Conservation (phyloP, 2,113 vertebrate species). For the Eubucco bourcierii region DNA sequence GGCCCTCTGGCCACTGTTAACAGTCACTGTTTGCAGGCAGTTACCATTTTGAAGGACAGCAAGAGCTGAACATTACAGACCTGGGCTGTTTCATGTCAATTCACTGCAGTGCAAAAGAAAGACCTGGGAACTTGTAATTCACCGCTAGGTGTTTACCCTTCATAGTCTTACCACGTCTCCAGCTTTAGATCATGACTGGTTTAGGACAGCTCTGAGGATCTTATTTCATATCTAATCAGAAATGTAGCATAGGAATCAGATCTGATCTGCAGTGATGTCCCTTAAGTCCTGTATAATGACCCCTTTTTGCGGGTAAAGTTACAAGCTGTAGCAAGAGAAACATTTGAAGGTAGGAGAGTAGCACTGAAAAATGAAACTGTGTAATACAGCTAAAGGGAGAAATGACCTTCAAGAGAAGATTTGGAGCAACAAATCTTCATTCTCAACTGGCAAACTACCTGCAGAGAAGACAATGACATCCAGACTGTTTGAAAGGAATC, state of each 20-base stretch:
- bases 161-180: not conserved
- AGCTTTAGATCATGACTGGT: not conserved
- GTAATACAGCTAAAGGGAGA: not conserved
- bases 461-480: not conserved
- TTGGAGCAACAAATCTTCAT: not conserved
- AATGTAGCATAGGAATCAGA: not conserved
- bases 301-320: not conserved
- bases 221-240: not conserved
- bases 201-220: not conserved
- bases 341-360: not conserved
- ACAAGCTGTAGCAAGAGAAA: not conserved
- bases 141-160: not conserved
- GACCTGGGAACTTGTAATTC: not conserved
- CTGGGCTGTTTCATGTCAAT: not conserved
- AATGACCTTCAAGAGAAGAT: not conserved
- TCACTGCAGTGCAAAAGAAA: not conserved
- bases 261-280: not conserved
- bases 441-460: not conserved
- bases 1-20: not conserved
- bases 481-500: not conserved
- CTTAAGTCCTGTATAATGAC: not conserved
- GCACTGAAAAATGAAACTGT: rapidly evolving
- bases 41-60: not conserved
- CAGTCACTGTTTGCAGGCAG: not conserved
- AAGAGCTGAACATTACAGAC: not conserved